Conservation (phyloP, 2,888 invertebrate species). For the Catotricha subobsoleta region DNA sequence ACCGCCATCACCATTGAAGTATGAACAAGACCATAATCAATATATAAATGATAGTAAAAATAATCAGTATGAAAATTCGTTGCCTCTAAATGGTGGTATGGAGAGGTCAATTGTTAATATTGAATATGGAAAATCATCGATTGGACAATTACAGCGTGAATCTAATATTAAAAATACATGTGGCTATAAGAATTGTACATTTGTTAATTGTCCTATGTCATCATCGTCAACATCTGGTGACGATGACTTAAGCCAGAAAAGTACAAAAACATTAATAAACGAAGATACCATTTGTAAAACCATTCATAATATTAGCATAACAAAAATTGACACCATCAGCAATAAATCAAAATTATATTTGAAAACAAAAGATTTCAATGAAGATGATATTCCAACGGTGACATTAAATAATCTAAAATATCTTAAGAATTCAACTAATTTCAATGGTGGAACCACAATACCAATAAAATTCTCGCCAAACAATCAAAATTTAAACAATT, state of each 20-base stretch:
- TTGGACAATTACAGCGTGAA: conserved; percentile 5
- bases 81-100: background rate
- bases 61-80: background rate
- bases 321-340: conserved; percentile 4
- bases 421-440: background rate
- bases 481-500: conserved; percentile 8
- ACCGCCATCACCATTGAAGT: background rate
- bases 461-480: conserved; percentile 6
- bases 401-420: conserved; percentile 8
- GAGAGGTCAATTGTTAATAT: background rate
- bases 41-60: background rate
- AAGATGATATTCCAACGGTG: conserved; percentile 2
- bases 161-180: conserved; percentile 14
- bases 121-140: background rate
- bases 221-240: background rate
- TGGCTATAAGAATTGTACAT: conserved; percentile 21
- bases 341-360: conserved; percentile 5
- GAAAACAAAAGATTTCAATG: conserved; percentile 5
- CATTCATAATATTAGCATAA: conserved; percentile 2
- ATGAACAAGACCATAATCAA: background rate
- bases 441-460: conserved; percentile 1
- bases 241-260: background rate
- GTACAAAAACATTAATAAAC: background rate
- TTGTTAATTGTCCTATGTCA: conserved; percentile 20
- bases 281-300: background rate